These are phyloP conservation scores for Euphydryas editha DNA, from an alignment of 2,888 invertebrate genomes.

Conservation along the genomic window DNA sequence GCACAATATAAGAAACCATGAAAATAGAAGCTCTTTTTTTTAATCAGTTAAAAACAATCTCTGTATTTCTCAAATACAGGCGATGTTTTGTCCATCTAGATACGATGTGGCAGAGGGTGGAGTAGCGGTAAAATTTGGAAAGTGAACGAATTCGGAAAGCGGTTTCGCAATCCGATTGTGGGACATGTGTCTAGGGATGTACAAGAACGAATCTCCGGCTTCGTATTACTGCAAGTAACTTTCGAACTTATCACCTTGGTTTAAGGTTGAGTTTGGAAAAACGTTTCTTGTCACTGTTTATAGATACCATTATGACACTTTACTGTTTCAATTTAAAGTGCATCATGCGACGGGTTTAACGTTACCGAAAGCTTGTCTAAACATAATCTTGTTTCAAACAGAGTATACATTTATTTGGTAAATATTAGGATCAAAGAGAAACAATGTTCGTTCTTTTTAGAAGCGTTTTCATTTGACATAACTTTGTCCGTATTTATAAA, in stretches of 20 bases:
- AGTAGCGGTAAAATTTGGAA: conserved; percentile 9
- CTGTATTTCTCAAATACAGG: conserved; percentile 5
- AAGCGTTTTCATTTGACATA: too few species aligned
- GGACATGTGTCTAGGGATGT: conserved; percentile 27
- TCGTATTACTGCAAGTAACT: background rate
- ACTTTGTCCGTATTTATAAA: too few species aligned
- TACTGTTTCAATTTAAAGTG: background rate
- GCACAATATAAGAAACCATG: too few species aligned
- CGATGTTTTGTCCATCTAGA: background rate
- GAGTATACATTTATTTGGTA: too few species aligned
- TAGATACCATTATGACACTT: conserved; percentile 2
- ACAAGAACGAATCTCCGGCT: background rate
- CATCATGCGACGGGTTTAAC: background rate
- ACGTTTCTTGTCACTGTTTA: background rate
- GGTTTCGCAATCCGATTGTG: conserved; percentile 20
- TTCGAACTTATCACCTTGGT: background rate
- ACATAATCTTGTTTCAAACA: too few species aligned
- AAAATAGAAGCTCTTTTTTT: too few species aligned
- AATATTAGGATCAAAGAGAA: too few species aligned
- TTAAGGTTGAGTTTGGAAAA: background rate
- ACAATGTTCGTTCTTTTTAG: too few species aligned
- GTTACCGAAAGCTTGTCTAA: background rate
- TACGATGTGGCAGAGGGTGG: background rate
- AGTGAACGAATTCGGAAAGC: conserved; percentile 11
- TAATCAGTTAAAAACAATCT: background rate